Evolutionary conservation across 2,888 invertebrate genomes (phyloP), one percentile per base, ranked within the genome.

Genomic region (Allolobophora icterica): DNA sequence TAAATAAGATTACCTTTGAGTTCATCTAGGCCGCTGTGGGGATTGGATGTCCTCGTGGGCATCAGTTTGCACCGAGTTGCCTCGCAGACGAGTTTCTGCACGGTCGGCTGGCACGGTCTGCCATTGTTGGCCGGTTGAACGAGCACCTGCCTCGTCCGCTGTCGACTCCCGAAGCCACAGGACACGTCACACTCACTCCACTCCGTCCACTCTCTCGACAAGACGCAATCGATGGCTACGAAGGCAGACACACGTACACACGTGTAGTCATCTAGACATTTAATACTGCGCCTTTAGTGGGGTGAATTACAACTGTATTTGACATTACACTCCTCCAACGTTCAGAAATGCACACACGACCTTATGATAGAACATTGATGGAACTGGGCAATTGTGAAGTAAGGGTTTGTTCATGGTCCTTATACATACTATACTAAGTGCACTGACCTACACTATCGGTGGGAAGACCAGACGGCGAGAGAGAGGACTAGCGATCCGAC

Each of bases 141-240:
- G 87, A 87, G 35, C 87, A 87, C 87, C 87, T 38, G 87, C n/a
- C 87, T 34, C 1, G 87, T 87, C 0, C 93, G 91, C 38, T 19
- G 34, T 71, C 91, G 92, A 30, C 19, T 21, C 15, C 93, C 93
- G 21, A 92, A 91, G 30, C 93, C 93, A 90, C 93, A 93, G 24
- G 92, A 91, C 84, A 90, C 90, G 90, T 92, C 91, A 89, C 93
- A 93, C 21, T 89, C 42, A 4, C 38, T 34, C 93, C 93, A 93
- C 35, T 90, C 91, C 8, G 40, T 21, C 93, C 93, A 93, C 38
- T 38, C 91, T 35, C 89, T 71, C 92, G 92, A 93, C 87, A 87
- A 24, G 38, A 87, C 87, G 52, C 38, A 89, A 58, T 34, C 52
- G 52, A 83, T 71, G n/a, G 40, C 84, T 87, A 71, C 30, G 13